A percentile compares a stretch with the other conserved stretches of the same genome.
phyloP scores from a whole-genome alignment of 2,888 invertebrate species.

The Athalia cordata region DNA sequence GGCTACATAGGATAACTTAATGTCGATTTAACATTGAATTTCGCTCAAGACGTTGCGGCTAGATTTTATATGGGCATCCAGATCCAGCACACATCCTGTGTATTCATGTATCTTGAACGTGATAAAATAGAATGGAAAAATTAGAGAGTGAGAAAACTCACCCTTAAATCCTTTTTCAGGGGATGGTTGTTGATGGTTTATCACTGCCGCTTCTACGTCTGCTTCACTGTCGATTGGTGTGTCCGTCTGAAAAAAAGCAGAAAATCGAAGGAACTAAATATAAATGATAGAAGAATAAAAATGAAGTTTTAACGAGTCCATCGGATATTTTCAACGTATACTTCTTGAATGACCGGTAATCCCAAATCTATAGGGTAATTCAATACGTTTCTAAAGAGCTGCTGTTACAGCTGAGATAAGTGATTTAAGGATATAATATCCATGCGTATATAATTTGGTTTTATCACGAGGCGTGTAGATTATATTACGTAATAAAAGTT shows the following conservation, averaged over 20 bases:
- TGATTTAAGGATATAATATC: no score
- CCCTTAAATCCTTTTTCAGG: constrained; percentile 72
- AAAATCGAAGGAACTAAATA: background rate
- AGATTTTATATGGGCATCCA: background rate
- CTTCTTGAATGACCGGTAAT: no score
- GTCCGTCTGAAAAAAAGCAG: constrained; percentile 63
- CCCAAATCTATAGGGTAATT: no score
- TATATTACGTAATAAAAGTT: constrained; percentile 1
- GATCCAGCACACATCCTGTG: no score
- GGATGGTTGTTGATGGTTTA: constrained; percentile 61
- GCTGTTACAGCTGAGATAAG: no score
- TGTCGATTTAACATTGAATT: constrained; percentile 41
- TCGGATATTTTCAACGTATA: no score
- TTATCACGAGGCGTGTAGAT: background rate
- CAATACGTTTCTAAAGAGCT: no score
- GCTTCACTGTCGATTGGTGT: constrained; percentile 66
- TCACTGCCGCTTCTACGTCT: constrained; percentile 64
- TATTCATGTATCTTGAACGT: background rate
- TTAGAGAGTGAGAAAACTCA: constrained; percentile 53
- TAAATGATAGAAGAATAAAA: background rate
- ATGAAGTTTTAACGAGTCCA: no score
- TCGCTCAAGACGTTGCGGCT: constrained; percentile 24
- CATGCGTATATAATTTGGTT: no score
- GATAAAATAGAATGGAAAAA: no score
- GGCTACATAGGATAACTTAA: constrained; percentile 14